Conservation (phyloP, 1,140 invertebrate species). For the Trachelipus rathkii region DNA sequence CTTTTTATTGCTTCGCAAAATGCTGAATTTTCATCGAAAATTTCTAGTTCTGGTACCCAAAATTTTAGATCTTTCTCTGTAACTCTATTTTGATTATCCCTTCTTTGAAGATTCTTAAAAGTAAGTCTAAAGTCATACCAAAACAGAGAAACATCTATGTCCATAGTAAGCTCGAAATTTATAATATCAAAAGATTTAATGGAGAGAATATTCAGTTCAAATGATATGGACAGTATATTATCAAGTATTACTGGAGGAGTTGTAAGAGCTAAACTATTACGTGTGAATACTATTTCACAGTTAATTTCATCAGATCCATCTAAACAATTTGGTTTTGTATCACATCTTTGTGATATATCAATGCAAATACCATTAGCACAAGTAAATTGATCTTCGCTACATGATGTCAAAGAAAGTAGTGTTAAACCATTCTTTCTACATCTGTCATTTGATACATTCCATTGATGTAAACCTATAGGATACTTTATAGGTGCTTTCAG, state of each 20-base stretch:
- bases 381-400: conserved; percentile 36
- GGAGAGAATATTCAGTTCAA: neutral
- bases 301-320: conserved; percentile 52
- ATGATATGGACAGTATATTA: neutral
- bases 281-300: conserved; percentile 21
- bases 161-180: neutral
- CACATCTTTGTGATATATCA: conserved; percentile 49
- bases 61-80: neutral
- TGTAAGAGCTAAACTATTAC: neutral
- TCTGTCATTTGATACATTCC: neutral
- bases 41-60: neutral
- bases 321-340: conserved; percentile 55
- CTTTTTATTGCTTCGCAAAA: neutral
- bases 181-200: neutral
- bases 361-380: conserved; percentile 48
- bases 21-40: neutral
- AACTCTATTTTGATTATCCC: neutral
- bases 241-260: neutral
- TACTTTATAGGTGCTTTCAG: neutral
- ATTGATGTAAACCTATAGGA: conserved; percentile 1
- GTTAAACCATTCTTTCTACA: neutral
- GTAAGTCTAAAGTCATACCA: neutral
- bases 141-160: neutral
- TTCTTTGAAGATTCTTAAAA: neutral
- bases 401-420: conserved; percentile 16